Conservation (phyloP, 2,113 vertebrate species). For the Grantiella picta region DNA sequence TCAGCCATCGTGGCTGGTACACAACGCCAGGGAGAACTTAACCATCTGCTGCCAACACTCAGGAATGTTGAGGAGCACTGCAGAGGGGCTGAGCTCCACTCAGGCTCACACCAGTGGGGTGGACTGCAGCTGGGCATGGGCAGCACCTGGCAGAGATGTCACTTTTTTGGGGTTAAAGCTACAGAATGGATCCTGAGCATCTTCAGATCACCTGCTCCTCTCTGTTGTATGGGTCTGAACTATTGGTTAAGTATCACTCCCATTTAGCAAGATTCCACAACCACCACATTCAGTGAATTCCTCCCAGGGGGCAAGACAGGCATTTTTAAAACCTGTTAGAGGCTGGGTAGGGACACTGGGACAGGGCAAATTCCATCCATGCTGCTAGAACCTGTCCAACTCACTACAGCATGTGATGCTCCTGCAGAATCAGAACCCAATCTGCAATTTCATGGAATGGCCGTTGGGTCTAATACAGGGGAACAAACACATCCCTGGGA, state of each 20-base stretch:
- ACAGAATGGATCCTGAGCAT: not conserved
- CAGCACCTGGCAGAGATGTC: not conserved
- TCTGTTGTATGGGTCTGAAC: not conserved
- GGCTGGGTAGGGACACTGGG: not conserved
- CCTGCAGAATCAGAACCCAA: not conserved
- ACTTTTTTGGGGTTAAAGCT: not conserved
- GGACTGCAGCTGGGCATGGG: not conserved
- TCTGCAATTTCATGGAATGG: not conserved
- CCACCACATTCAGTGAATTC: not conserved
- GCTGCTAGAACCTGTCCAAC: not conserved
- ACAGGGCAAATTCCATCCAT: not conserved
- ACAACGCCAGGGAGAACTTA: not conserved
- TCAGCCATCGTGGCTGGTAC: not conserved
- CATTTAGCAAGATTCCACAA: not conserved
- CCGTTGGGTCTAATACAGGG: rapidly evolving
- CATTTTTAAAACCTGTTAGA: not conserved
- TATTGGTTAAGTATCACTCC: not conserved
- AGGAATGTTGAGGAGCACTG: not conserved
- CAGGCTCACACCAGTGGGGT: not conserved
- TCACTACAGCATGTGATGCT: not conserved
- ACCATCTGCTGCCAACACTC: not conserved
- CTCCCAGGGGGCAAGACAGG: not conserved
- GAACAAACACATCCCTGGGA: not conserved
- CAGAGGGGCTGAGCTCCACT: not conserved
- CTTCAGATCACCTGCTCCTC: not conserved